Conservation (phyloP, 2,113 vertebrate species). For the Oreotrochilus melanogaster region DNA sequence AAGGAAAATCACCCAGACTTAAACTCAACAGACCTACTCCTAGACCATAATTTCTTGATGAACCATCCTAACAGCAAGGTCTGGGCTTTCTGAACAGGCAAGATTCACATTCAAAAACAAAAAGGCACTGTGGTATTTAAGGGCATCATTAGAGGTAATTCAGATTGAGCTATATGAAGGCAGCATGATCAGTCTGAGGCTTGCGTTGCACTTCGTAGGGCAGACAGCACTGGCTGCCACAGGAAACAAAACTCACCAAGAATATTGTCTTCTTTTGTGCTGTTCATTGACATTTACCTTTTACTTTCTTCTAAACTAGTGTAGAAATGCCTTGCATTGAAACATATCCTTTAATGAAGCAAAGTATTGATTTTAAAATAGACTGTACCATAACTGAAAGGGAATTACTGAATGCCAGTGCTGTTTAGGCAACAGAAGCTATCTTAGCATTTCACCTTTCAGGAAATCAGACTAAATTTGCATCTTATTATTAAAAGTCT, state of each 20-base stretch:
- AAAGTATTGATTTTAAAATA: not conserved
- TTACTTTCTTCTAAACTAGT: not conserved
- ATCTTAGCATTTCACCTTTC: not conserved
- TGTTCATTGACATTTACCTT: not conserved
- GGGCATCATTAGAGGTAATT: not conserved
- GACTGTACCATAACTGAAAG: not conserved
- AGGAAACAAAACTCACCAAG: not conserved
- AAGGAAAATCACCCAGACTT: not conserved
- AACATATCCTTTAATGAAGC: not conserved
- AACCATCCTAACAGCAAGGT: not conserved
- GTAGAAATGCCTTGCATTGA: not conserved
- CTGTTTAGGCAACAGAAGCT: not conserved
- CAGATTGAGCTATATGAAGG: not conserved
- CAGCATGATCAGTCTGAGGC: not conserved
- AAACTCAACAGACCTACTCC: not conserved
- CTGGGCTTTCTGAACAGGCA: not conserved
- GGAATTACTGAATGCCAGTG: not conserved
- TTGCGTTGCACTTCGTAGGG: not conserved
- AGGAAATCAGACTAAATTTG: not conserved
- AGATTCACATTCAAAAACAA: not conserved
- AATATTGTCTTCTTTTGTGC: not conserved
- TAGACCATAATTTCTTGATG: not conserved
- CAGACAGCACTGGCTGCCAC: not conserved
- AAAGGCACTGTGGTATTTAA: not conserved
- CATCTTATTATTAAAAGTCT: not conserved